phyloP scores from a whole-genome alignment of 1,140 invertebrate genomes.

The Wasmannia auropunctata region DNA sequence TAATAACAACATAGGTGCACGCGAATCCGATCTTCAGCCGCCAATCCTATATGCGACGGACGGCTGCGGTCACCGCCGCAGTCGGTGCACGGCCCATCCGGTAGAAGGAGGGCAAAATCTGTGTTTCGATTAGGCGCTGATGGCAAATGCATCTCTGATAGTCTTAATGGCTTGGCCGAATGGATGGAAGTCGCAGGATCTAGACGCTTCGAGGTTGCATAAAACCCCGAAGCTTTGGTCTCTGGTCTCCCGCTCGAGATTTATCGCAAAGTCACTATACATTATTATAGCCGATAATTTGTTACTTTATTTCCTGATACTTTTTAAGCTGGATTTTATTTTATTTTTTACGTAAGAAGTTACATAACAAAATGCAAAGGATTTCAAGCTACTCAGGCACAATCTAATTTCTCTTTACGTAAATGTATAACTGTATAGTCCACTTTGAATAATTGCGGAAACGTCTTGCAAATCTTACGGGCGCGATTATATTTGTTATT shows the following conservation, averaged over 20 bases:
- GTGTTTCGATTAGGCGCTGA: constrained; percentile 53
- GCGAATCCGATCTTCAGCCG: constrained; percentile 79
- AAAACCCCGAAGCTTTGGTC: not conserved
- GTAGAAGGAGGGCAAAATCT: constrained; percentile 60
- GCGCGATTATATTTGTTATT: not conserved
- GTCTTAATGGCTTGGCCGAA: not conserved
- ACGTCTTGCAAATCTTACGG: not conserved
- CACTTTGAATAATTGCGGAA: not conserved
- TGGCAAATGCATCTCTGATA: constrained; percentile 49
- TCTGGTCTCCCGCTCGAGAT: not conserved
- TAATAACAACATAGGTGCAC: constrained; percentile 84
- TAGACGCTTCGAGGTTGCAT: not conserved
- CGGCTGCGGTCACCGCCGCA: constrained; percentile 74
- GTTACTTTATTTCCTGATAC: not conserved
- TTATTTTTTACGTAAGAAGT: not conserved
- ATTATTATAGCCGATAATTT: not conserved
- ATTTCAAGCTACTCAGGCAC: not conserved
- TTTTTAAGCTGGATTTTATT: not conserved
- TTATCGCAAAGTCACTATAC: not conserved
- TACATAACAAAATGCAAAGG: not conserved
- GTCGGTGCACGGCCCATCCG: constrained; percentile 47
- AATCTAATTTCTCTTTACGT: not conserved
- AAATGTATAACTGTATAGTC: not conserved
- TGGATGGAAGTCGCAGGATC: not conserved
- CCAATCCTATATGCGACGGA: constrained; percentile 79